Conservation (phyloP, 2,113 vertebrate species). For the Emydura subglobosa region DNA sequence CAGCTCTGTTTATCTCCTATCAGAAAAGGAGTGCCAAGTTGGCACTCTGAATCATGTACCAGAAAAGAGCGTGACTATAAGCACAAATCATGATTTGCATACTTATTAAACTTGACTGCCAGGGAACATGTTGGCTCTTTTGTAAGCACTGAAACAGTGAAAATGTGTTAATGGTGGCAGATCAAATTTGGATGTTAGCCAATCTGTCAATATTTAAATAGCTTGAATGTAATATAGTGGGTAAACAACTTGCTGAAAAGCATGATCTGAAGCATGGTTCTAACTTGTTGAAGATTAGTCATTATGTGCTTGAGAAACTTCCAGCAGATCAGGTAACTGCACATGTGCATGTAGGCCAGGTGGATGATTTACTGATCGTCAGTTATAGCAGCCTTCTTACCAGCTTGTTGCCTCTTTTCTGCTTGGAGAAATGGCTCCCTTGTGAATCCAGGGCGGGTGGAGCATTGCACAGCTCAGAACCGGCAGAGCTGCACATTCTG, state of each 20-base stretch:
- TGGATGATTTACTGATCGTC: conserved; percentile 50
- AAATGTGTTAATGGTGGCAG: conserved; percentile 72
- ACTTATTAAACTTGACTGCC: conserved; percentile 71
- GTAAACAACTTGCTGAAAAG: conserved; percentile 65
- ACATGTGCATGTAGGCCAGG: conserved; percentile 55
- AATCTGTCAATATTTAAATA: conserved; percentile 76
- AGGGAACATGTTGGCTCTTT: conserved; percentile 66
- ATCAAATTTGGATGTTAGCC: conserved; percentile 69
- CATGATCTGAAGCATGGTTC: conserved; percentile 43
- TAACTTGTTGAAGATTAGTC: conserved; percentile 72
- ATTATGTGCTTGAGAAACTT: conserved; percentile 64
- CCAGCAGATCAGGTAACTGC: conserved; percentile 26
- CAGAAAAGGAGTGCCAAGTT: conserved; percentile 64
- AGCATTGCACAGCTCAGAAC: neutral
- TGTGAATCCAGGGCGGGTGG: neutral
- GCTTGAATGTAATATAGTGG: conserved; percentile 62
- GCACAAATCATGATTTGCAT: conserved; percentile 72
- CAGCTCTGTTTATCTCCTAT: conserved; percentile 68
- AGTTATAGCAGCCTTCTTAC: neutral
- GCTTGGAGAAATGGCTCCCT: conserved; percentile 6
- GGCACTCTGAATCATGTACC: conserved; percentile 56
- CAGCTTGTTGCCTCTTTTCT: conserved; percentile 31
- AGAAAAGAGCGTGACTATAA: conserved; percentile 70
- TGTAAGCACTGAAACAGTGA: conserved; percentile 66
- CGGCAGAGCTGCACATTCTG: neutral